Evolutionary conservation across 2,113 vertebrate species (phyloP), one percentile per base, ranked within the genome.

Genomic region (Lophotis ruficrista): DNA sequence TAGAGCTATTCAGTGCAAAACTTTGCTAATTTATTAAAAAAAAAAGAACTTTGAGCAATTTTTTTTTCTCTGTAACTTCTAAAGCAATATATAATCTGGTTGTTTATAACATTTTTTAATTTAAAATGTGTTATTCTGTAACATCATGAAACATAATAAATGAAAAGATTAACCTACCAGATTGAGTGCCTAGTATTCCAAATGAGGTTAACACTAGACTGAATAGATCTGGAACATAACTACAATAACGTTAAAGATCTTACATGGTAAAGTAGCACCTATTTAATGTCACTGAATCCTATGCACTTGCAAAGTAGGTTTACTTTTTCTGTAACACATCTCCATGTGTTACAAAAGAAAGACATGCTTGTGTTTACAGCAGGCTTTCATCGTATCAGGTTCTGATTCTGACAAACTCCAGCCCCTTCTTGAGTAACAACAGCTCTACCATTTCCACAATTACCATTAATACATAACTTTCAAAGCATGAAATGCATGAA

Each of bases 21-120:
- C 33, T 81, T 88, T 70, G 50, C 70, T 96, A 96, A 96, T 96
- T 95, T 95, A 96, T 95, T 95, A 94, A 45, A 89, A 94, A 92
- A 97, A 95, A 79, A 79, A 94, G 77, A 94, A 90, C 82, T 93
- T 92, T 4, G 28, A 89, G 80, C 41, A 84, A 43, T 41, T 41
- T 71, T 96, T 96, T 95, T 94, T 97, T 95, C 24, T 90, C 43
- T 92, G 86, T 66, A 96, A 89, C 50, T 93, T 61, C 51, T 76
- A 72, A 97, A 93, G 69, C 79, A 95, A 95, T 96, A 94, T 96
- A 65, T 92, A 95, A 96, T 92, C 89, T 95, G 60, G 20, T 64
- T 83, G 54, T 90, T 97, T 89, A 66, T 66, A 96, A 92, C 33
- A 83, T 68, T 91, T 65, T 86, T 57, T 21, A 82, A 96, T 89